Conservation (phyloP, 92 coral and sea anemone genomes). For the Plumapathes pennacea region DNA sequence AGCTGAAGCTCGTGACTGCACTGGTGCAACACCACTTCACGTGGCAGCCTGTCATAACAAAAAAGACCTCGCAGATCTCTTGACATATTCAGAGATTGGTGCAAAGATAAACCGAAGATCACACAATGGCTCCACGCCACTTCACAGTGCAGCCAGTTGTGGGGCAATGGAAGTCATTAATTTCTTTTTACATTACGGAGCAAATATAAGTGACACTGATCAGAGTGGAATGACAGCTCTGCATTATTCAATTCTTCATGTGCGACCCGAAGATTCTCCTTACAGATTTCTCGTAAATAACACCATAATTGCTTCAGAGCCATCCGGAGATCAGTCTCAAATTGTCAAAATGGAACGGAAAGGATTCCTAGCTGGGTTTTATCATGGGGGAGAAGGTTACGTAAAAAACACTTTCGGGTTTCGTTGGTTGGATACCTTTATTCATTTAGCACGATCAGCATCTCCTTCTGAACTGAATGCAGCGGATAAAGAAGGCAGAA, state of each 20-base stretch:
- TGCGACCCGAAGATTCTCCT: background rate
- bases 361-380: constrained; percentile 10
- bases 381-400: background rate
- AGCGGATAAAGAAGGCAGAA: constrained; percentile 39
- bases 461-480: background rate
- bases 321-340: background rate
- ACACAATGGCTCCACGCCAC: constrained; percentile 48
- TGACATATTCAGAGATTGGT: background rate
- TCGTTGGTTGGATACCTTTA: constrained; percentile 5
- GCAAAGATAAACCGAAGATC: constrained; percentile 2
- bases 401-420: constrained; percentile 4
- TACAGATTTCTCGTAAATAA: background rate
- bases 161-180: constrained; percentile 10
- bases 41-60: constrained; percentile 57
- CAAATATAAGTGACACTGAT: constrained; percentile 21
- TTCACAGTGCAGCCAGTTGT: constrained; percentile 50
- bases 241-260: constrained; percentile 37
- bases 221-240: constrained; percentile 24
- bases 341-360: constrained; percentile 1
- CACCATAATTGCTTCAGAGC: too few relatives aligned
- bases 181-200: constrained; percentile 8
- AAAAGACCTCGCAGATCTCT: constrained; percentile 8
- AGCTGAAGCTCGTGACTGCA: constrained; percentile 22
- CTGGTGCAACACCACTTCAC: constrained; percentile 51
- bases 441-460: background rate